Conservation (phyloP, 35 echinoderm and acorn worm genomes). For the Lytechinus pictus region DNA sequence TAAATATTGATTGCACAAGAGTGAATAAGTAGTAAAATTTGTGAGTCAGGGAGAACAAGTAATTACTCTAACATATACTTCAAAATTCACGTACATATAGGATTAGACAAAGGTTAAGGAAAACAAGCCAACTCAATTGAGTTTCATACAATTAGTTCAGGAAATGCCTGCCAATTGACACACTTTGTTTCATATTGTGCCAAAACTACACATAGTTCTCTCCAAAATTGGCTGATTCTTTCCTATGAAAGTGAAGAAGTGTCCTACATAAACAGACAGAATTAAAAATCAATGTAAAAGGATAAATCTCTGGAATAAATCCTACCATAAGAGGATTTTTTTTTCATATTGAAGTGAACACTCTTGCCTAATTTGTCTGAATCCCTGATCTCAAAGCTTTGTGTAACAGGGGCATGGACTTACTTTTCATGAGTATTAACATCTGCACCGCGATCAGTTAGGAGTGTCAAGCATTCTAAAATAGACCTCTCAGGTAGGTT, state of each 20-base stretch:
- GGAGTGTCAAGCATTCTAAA: constrained; percentile 39
- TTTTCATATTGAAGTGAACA: too few relatives aligned
- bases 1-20: not conserved
- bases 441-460: constrained; percentile 24
- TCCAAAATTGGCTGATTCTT: not conserved
- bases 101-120: not conserved
- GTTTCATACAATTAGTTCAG: not conserved
- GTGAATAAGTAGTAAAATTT: not conserved
- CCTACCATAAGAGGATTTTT: too few relatives aligned
- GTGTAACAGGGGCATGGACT: not conserved
- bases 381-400: too few relatives aligned
- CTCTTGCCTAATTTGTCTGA: too few relatives aligned
- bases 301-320: too few relatives aligned
- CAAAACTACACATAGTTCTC: not conserved
- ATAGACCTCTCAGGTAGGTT: constrained; percentile 18
- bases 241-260: not conserved
- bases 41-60: not conserved
- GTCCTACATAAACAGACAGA: not conserved
- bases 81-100: not conserved
- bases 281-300: too few relatives aligned
- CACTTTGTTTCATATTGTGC: not conserved
- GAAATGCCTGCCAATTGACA: not conserved
- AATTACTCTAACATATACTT: not conserved
- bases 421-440: constrained; percentile 50
- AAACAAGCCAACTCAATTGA: not conserved